Conservation (phyloP, 2,113 vertebrate genomes). For the Oreochromis aureus region DNA sequence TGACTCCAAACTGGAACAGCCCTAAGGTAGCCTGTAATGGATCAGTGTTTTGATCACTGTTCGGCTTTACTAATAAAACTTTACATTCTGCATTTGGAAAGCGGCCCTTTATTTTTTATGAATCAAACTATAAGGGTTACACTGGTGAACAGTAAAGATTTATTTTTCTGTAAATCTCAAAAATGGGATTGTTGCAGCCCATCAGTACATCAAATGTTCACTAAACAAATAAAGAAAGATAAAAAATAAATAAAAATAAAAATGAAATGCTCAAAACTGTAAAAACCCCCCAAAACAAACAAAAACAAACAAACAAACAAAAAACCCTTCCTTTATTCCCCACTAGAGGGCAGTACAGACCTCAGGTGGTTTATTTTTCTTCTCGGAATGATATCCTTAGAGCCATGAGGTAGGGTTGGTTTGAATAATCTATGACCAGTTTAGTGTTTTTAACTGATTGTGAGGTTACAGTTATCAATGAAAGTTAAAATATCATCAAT, state of each 20-base stretch:
- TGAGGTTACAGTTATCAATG: neutral
- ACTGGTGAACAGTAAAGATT: neutral
- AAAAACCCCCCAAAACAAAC: accelerated
- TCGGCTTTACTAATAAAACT: neutral
- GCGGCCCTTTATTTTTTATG: neutral
- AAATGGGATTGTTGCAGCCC: neutral
- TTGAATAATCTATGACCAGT: neutral
- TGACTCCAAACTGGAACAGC: neutral
- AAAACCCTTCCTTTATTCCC: neutral
- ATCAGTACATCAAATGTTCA: neutral
- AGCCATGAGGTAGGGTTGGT: neutral
- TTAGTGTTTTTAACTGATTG: neutral
- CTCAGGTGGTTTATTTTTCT: neutral
- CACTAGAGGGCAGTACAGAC: slow-evolving; percentile 18
- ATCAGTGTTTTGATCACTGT: neutral
- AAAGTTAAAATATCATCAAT: neutral
- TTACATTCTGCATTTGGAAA: neutral
- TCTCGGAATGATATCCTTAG: neutral
- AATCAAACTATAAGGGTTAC: neutral
- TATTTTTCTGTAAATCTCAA: neutral
- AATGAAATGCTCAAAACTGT: neutral
- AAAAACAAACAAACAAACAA: neutral
- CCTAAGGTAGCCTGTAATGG: neutral
- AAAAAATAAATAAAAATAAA: neutral
- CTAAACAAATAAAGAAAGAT: neutral